Percentiles rank a stretch among this genome's conserved stretches.
Evolutionary conservation across 2,888 invertebrate genomes (phyloP).

Genomic region (Pyrochroa serraticornis): DNA sequence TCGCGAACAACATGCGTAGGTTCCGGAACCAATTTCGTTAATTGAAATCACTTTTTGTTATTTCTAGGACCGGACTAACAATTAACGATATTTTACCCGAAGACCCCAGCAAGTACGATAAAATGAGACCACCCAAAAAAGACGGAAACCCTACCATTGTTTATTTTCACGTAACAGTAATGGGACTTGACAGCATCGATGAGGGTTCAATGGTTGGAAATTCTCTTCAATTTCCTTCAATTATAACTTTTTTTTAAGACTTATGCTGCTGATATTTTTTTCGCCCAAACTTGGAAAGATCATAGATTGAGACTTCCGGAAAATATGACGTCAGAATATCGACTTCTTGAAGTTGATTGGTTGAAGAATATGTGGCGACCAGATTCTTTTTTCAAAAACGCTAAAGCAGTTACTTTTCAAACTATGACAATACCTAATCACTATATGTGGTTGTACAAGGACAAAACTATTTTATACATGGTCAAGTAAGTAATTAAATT

Average conservation of each 20-base stretch:
- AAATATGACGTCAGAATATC: constrained; percentile 92
- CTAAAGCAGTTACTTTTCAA: constrained; percentile 91
- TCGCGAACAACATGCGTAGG: constrained; percentile 45
- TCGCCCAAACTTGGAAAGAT: constrained; percentile 93
- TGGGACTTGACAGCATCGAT: constrained; percentile 94
- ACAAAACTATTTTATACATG: constrained; percentile 85
- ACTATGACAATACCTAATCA: constrained; percentile 95
- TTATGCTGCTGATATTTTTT: constrained; percentile 90
- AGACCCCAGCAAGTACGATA: constrained; percentile 86
- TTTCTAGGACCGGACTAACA: constrained; percentile 72
- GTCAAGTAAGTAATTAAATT: constrained; percentile 68
- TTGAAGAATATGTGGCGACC: constrained; percentile 92
- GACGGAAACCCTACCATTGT: constrained; percentile 88
- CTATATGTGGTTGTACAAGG: constrained; percentile 89
- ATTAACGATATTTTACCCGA: constrained; percentile 86
- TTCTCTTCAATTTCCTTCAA: constrained; percentile 6
- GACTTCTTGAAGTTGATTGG: constrained; percentile 87
- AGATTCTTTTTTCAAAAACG: constrained; percentile 93
- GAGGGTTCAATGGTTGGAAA: constrained; percentile 81
- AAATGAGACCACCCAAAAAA: constrained; percentile 91
- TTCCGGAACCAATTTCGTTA: constrained; percentile 12
- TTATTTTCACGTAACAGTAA: constrained; percentile 90
- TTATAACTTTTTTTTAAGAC: constrained; percentile 63
- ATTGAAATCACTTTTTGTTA: constrained; percentile 16
- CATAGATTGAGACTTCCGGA: constrained; percentile 83